Percentiles rank a stretch among this genome's conserved stretches.
phyloP scores from a whole-genome alignment of 2,113 vertebrate genomes.

The Brachyhypopomus gauderio region DNA sequence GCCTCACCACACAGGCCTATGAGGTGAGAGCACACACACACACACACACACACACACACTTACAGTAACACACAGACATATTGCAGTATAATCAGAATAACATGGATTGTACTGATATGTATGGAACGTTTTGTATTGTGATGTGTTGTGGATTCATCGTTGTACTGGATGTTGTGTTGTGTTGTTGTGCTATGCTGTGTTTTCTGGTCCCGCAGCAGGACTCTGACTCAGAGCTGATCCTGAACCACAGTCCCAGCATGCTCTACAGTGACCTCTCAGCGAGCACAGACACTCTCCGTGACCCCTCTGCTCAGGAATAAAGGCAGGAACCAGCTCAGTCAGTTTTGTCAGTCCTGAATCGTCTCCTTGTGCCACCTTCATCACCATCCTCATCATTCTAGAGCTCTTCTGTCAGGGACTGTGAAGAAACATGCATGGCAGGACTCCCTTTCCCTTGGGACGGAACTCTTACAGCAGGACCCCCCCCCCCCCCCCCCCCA shows the following conservation, averaged over 20 bases:
- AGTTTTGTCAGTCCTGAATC: slow-evolving; percentile 80
- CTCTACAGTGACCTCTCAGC: slow-evolving; percentile 88
- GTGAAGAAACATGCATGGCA: neutral
- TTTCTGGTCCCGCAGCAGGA: slow-evolving; percentile 76
- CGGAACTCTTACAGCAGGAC: too few species aligned
- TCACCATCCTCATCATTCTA: slow-evolving; percentile 64
- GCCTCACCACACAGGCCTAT: slow-evolving; percentile 89
- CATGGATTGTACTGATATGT: too few species aligned
- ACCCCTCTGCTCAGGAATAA: slow-evolving; percentile 56
- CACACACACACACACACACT: slow-evolving; percentile 22
- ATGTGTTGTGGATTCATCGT: too few species aligned
- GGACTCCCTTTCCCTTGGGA: too few species aligned
- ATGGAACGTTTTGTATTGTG: too few species aligned
- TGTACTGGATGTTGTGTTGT: too few species aligned
- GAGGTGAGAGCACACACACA: slow-evolving; percentile 75
- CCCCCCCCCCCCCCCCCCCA: too few species aligned
- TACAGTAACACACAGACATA: neutral
- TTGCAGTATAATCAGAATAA: neutral
- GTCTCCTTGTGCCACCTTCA: slow-evolving; percentile 71
- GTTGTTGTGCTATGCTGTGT: neutral
- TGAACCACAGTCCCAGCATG: slow-evolving; percentile 85
- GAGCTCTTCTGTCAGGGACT: slow-evolving; percentile 67
- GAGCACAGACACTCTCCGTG: slow-evolving; percentile 76
- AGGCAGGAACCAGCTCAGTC: slow-evolving; percentile 82
- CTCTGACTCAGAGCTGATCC: slow-evolving; percentile 89